These are phyloP conservation scores for Petaurus breviceps DNA, from an alignment of 2,113 vertebrate species.

Conservation along the genomic window DNA sequence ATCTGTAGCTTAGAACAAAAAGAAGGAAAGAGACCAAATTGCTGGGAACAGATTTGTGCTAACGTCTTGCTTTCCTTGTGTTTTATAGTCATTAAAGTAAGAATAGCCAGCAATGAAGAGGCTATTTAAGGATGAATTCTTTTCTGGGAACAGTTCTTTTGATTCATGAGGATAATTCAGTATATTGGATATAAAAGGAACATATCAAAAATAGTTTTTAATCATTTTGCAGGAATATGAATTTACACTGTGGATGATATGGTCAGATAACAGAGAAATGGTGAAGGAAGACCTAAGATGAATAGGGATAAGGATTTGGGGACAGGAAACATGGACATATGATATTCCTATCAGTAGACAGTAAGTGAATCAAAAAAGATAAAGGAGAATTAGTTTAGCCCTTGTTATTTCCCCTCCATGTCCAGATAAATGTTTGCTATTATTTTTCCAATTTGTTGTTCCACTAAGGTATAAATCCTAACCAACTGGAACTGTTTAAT, in stretches of 20 bases:
- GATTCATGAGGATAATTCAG: not conserved
- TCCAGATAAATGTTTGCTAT: not conserved
- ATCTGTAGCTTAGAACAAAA: too few relatives aligned
- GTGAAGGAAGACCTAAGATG: not conserved
- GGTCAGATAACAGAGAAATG: not conserved
- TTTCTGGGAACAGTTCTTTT: not conserved
- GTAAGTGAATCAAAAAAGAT: not conserved
- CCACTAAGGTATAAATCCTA: not conserved
- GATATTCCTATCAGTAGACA: not conserved
- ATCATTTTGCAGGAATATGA: not conserved
- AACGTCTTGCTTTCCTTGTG: too few relatives aligned
- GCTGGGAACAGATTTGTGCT: too few relatives aligned
- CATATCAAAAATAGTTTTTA: not conserved
- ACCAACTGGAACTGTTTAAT: not conserved
- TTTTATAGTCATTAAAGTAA: too few relatives aligned
- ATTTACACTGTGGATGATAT: not conserved
- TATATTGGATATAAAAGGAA: not conserved
- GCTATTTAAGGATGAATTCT: not conserved
- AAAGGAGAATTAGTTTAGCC: not conserved
- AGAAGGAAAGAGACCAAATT: too few relatives aligned
- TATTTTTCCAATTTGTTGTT: conserved; percentile 8
- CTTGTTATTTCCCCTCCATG: not conserved
- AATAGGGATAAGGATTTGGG: not conserved
- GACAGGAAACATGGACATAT: not conserved
- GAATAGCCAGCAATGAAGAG: not conserved